These are phyloP conservation scores for Thamnophis elegans DNA, from an alignment of 2,797 vertebrate genomes.

Conservation along the genomic window DNA sequence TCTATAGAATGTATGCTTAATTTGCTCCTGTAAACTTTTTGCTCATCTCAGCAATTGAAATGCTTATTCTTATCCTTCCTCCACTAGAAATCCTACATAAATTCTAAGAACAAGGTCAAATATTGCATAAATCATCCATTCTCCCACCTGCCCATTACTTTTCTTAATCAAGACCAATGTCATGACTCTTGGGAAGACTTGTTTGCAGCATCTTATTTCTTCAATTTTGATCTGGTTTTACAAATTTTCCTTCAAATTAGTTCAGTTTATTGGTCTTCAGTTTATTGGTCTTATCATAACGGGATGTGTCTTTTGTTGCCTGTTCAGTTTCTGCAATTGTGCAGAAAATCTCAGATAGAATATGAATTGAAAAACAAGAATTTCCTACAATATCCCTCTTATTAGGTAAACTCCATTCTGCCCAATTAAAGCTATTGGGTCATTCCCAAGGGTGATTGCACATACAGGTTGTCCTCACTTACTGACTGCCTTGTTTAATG, in stretches of 20 bases:
- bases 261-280: too few species aligned
- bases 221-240: constrained; percentile 46
- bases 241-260: constrained; percentile 15
- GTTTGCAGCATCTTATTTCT: constrained; percentile 46
- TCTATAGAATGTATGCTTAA: neutral
- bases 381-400: neutral
- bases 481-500: neutral
- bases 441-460: neutral
- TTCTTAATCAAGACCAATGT: constrained; percentile 39
- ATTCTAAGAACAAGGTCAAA: constrained; percentile 38
- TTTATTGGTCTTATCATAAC: neutral
- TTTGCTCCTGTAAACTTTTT: constrained; percentile 15
- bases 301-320: neutral
- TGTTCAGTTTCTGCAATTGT: neutral
- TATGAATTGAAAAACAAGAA: neutral
- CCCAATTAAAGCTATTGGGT: neutral
- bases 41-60: constrained; percentile 42
- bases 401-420: neutral
- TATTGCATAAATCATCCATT: constrained; percentile 61
- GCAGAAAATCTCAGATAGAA: neutral
- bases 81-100: constrained; percentile 43
- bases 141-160: constrained; percentile 36
- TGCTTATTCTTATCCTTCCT: constrained; percentile 5
- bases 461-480: neutral
- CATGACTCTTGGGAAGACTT: constrained; percentile 47